Base-by-base conservation (phyloP, 2,113 vertebrate species). In the Corapipo altera region DNA sequence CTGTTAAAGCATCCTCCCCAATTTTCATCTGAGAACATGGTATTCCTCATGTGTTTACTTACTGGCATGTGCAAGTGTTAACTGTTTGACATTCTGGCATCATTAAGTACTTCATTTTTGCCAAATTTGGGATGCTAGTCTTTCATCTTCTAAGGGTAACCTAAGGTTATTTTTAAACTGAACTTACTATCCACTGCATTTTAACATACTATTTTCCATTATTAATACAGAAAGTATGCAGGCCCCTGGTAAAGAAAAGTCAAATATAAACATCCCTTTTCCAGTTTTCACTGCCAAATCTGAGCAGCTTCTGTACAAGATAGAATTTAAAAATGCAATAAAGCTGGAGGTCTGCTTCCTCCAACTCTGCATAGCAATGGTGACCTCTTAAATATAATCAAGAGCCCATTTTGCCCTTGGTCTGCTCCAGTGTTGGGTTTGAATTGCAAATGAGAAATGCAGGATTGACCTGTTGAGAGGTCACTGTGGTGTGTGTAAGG, bases 391-490 rank as follows among this genome's bases (percentile, higher is more conserved):
- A 97, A 97, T 97, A 97, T 98, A 98, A 98, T 98, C 98, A 98
- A 98, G 97, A 98, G 97, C 97, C 97, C 96, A 96, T 46, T 94
- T 96, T 97, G 97, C 98, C 98, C 98, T 97, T 95, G 96, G 97
- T 96, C 96, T 94, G 91, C 98, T 97, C 97, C 95, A 81, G 95
- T 96, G 92, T 98, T 93, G 95, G 97, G 97, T 98, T 98, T 98
- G 98, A 98, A 98, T 98, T 98, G 98, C 98, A 98, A 98, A 98
- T 98, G 97, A 97, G 97, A 94, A 97, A 96, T 95, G 96, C 95
- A 85, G 96, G 95, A 96, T 97, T 81, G 97, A 98, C 98, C 98
- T 97, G 89, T 90, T 90, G 97, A 97, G 97, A 98, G 98, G 98
- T 98, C 98, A 96, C 73, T 80, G 70, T 85, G 88, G 96, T 97